Base-by-base conservation (phyloP, 2,888 invertebrate species). In the Cheilosia soror region DNA sequence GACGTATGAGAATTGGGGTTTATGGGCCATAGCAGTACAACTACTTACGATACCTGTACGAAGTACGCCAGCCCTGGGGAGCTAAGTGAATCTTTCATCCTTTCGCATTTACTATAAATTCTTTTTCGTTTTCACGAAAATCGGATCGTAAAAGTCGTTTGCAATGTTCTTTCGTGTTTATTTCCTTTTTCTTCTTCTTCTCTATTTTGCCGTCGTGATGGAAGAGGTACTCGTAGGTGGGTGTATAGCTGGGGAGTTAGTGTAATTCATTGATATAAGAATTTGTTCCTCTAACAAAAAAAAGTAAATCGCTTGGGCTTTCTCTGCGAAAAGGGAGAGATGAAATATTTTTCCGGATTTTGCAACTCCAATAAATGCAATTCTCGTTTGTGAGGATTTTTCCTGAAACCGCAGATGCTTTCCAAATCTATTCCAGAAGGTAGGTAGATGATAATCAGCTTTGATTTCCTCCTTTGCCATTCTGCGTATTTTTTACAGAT, bases 61-160 rank as follows among this genome's bases (percentile, higher is more conserved):
- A 7, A 20, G 47, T 51, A 47, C 49, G 6, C 29, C 9, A 6
- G 27, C 55, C 53, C 49, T 49, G 20, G 44, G 68, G 51, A 47
- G 44, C 37, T 53, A 53, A 53, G 60, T 77, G 53, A 68, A 62
- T 62, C 51, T 63, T 80, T 66, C 60, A 68, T 73, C 75, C 57
- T 49, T 49, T 42, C 47, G 73, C 37, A 62, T 68, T 31, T 47
- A 51, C 60, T 44, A 58, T 80, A 66, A 51, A 72, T 62, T 73
- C 55, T 37, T 15, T 33, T 33, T 72, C 6, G 11, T 55, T 78
- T 20, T 11, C 47, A 11, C 20, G n/a, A 47, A 37, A 20, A 29
- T 31, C 20, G 42, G n/a, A 29, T 72, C 33, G 49, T 51, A 65
- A 40, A 66, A 51, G 65, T n/a, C 51, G 40, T 68, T 20, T 40